A percentile compares a stretch with the other conserved stretches of the same genome.
Evolutionary conservation across 2,797 vertebrate genomes (phyloP).

Genomic region (Acanthiza pusilla): DNA sequence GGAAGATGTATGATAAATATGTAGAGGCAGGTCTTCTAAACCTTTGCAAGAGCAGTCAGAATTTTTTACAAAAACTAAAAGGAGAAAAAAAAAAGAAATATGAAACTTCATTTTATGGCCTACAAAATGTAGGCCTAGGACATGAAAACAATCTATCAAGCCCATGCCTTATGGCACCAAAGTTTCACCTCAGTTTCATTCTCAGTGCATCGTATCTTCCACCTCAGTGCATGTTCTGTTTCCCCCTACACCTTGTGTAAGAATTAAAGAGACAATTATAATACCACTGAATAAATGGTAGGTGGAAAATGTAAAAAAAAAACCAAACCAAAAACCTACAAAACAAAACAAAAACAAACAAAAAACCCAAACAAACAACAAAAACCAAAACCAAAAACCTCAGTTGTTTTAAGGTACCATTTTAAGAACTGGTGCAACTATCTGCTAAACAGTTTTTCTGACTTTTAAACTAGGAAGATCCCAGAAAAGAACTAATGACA

Average conservation of each 20-base stretch:
- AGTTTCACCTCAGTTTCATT: not conserved
- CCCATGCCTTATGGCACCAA: not conserved
- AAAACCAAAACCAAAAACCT: too few relatives aligned
- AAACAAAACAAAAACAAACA: too few relatives aligned
- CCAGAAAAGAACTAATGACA: not conserved
- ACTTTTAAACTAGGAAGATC: constrained; percentile 1
- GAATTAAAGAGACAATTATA: not conserved
- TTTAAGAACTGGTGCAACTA: not conserved
- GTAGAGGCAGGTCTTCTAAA: not conserved
- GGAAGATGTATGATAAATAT: not conserved
- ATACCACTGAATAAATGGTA: not conserved
- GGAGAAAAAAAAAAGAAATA: too few relatives aligned
- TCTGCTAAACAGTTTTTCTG: not conserved
- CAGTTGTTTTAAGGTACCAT: not conserved
- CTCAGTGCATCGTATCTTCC: not conserved
- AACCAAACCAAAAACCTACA: not conserved
- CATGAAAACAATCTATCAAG: not conserved
- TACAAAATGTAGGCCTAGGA: not conserved
- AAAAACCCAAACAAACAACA: too few relatives aligned
- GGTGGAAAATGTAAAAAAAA: not conserved
- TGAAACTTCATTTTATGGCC: not conserved
- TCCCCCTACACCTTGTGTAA: not conserved
- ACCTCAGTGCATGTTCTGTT: not conserved
- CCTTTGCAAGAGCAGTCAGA: not conserved
- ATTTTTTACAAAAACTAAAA: not conserved